phyloP scores from a whole-genome alignment of 1,140 invertebrate species.

The Anastrepha ludens region DNA sequence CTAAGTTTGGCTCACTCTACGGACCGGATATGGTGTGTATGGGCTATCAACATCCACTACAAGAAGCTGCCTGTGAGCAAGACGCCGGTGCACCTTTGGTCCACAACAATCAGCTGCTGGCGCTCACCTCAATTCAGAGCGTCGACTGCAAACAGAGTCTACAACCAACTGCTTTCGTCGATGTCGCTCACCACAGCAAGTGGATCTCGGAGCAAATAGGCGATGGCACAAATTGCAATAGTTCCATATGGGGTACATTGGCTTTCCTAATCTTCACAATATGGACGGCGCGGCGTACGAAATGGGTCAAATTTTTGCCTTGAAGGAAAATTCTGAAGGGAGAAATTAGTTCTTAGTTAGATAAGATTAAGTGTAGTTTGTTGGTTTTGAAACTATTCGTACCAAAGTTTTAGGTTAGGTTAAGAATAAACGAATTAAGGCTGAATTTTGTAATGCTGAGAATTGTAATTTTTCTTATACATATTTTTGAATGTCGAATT shows the following conservation, averaged over 20 bases:
- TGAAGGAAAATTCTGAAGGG: neutral
- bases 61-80: constrained; percentile 46
- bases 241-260: constrained; percentile 66
- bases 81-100: constrained; percentile 64
- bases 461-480: neutral
- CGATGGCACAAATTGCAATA: constrained; percentile 67
- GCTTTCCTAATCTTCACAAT: constrained; percentile 64
- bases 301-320: constrained; percentile 25
- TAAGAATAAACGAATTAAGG: constrained; percentile 23
- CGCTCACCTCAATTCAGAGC: neutral
- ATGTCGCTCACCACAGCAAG: constrained; percentile 66
- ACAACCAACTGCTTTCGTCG: constrained; percentile 59
- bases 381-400: too few species aligned
- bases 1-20: constrained; percentile 31
- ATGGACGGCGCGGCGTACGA: constrained; percentile 60
- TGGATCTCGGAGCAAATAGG: constrained; percentile 65
- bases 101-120: constrained; percentile 50
- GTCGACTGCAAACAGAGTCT: neutral
- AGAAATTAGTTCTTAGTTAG: neutral
- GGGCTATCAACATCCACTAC: neutral
- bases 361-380: neutral
- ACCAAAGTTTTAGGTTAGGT: neutral
- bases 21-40: constrained; percentile 52
- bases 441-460: neutral
- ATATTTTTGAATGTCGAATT: neutral